Evolutionary conservation across 1,140 invertebrate species (phyloP).

Genomic region (Cherax quadricarinatus): DNA sequence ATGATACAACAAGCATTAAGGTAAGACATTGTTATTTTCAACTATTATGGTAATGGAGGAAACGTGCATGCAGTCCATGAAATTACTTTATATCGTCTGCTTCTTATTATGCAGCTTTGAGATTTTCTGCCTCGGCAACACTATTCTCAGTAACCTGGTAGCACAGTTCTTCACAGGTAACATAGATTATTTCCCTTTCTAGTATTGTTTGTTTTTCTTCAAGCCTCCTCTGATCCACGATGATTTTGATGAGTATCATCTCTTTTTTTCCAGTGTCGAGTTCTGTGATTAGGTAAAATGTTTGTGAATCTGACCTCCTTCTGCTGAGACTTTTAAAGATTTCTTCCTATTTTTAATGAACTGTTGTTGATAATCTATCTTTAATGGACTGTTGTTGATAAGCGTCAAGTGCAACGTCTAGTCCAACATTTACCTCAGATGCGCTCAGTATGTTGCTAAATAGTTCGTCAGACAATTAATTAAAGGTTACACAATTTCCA

Average conservation of each 20-base stretch:
- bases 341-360: neutral
- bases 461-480: conserved; percentile 4
- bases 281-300: neutral
- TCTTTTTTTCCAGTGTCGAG: neutral
- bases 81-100: conserved; percentile 12
- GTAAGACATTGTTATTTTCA: conserved; percentile 35
- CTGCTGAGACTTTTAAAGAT: neutral
- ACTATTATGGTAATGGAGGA: neutral
- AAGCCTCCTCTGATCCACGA: neutral
- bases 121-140: neutral
- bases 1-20: neutral
- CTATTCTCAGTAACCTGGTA: neutral
- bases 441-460: neutral
- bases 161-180: neutral
- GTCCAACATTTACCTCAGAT: neutral
- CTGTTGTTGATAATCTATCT: no score
- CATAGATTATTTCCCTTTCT: neutral
- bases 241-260: neutral
- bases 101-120: neutral
- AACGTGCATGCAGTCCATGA: conserved; percentile 12
- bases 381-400: conserved; percentile 24
- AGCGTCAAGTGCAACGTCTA: conserved; percentile 24
- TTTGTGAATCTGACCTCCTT: neutral
- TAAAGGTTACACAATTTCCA: conserved; percentile 13
- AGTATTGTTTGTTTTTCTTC: neutral